These are phyloP conservation scores for Malacoctenus gilli DNA, from an alignment of 2,797 vertebrate species.

Conservation along the genomic window DNA sequence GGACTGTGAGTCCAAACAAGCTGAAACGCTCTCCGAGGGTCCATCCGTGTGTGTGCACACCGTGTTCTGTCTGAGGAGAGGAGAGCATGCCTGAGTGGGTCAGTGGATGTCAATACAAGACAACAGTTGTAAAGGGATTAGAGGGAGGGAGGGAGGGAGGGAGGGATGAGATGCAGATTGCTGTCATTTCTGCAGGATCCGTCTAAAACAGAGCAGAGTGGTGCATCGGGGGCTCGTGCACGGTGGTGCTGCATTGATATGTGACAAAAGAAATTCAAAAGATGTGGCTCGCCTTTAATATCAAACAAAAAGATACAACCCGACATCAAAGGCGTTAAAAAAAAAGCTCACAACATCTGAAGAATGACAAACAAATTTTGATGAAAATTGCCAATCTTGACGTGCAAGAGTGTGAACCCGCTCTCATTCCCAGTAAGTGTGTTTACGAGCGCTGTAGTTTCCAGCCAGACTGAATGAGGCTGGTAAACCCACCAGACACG, in stretches of 20 bases:
- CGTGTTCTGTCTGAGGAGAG: conserved; percentile 19
- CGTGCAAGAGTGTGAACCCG: background rate
- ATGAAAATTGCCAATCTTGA: background rate
- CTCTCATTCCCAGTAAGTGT: background rate
- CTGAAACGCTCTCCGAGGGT: conserved; percentile 17
- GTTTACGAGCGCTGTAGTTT: no score
- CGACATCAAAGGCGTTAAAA: no score
- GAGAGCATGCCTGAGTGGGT: conserved; percentile 29
- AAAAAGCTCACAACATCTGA: no score
- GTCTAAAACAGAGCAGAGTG: conserved; percentile 28
- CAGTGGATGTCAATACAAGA: conserved; percentile 57
- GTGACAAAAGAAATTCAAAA: background rate
- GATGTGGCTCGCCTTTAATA: no score
- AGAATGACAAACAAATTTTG: background rate
- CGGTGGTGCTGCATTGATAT: background rate
- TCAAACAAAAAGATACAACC: no score
- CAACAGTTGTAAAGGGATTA: conserved; percentile 51
- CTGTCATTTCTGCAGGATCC: conserved; percentile 42
- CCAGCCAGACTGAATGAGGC: conserved; percentile 31
- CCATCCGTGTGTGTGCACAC: conserved; percentile 13
- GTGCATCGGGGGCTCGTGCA: background rate
- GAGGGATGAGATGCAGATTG: conserved; percentile 58
- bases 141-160: conserved; percentile 17
- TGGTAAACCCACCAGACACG: conserved; percentile 26
- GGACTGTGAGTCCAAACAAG: background rate